Base-by-base conservation (phyloP, 2,888 invertebrate genomes). In the Hirtodrosophila confusa region DNA sequence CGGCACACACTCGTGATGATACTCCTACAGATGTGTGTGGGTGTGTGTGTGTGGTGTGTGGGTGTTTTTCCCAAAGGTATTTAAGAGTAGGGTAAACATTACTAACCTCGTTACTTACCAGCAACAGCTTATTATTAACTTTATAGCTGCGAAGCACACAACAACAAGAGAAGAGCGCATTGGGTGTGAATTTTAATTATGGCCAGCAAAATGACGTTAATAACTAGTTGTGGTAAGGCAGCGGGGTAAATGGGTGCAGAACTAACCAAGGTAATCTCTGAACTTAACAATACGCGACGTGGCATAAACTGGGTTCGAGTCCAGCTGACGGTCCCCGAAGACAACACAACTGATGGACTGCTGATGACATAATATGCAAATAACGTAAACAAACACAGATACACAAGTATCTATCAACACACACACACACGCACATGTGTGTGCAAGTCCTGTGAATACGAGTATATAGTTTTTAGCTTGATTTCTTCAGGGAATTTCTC, bases 401-500 rank as follows among this genome's bases (percentile, higher is more conserved):
- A 47, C 17, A 54, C 65, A 51, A 11, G 49, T 44, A 64, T 17
- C 47, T 51, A 48, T 29, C 10, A 41, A 61, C 35, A 58, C 43
- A 67, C 56, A 63, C 66, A 57, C 51, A 47, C 37, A 39, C 24
- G 40, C 12, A 36, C 31, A 29, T 27, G 27, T 27, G 27, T 27
- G 0, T 67, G 40, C 53, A 45, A 49, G 57, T 55, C 54, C 54
- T 51, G 29, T 37, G 45, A 69, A 67, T 64, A 48, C 48, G 7
- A 4, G 7, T 31, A 45, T 56, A 57, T 86, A 89, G 83, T 89
- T 90, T 90, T 90, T 89, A 90, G 88, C 89, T 89, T 90, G 90
- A 90, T 90, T 90, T 90, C 89, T 90, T 88, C 64, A 49, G 89
- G 89, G 89, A 90, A 89, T 89, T 89, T 82, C 17, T 83, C 51